Evolutionary conservation across 2,113 vertebrate species (phyloP), one percentile per base, ranked within the genome.

Genomic region (Lagopus muta): DNA sequence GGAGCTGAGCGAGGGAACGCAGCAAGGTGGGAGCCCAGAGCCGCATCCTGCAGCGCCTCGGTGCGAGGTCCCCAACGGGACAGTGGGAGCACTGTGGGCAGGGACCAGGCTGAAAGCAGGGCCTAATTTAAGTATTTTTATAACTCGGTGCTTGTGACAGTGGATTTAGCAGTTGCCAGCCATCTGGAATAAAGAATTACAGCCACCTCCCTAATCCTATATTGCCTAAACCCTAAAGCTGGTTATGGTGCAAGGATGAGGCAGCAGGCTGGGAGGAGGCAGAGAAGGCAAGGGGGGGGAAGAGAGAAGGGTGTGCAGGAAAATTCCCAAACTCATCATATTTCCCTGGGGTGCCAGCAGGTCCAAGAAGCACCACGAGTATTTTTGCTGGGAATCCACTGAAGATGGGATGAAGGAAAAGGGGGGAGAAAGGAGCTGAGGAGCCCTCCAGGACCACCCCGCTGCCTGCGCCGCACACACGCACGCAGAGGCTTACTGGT

Each of bases 131-230:
- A 93, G 96, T 96, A 97, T 97, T 97, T 97, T 97, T 97, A 94
- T 97, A 97, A 93, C 96, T 60, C 25, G 15, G 95, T 89, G 92
- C 95, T 97, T 96, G 97, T 79, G 95, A 96, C 95, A 91, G 93
- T 91, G 94, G 97, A 96, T 96, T 98, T 97, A 97, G 97, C 97
- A 89, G 96, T 97, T 96, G 97, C 92, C 94, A 90, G 97, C 98
- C 98, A 98, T 98, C 98, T 98, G 98, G 98, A 98, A 97, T 96
- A 94, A 97, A 97, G 98, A 97, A 98, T 98, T 98, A 98, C 94
- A 93, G 92, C 94, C 98, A 98, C 98, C 97, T 97, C 96, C 90
- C 96, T 98, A 98, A 98, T 98, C 98, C 97, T 98, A 97, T 96
- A 96, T 96, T 94, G 97, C 96, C 97, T 98, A 98, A 98, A 97